Conservation (phyloP, 2,113 vertebrate genomes). For the Gnathonemus longibarbis region DNA sequence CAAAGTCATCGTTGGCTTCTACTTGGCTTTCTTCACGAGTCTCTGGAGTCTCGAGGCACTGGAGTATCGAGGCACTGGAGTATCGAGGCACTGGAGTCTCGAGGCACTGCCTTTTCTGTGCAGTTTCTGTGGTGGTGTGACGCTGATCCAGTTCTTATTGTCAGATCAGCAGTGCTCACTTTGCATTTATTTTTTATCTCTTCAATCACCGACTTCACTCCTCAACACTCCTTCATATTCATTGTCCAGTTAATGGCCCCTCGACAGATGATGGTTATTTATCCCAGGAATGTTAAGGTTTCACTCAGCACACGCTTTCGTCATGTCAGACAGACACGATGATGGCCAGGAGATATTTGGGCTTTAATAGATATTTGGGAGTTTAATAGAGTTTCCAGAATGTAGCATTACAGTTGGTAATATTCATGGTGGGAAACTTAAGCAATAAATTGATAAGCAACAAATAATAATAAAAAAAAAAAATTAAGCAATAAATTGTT, state of each 20-base stretch:
- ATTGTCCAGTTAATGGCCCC: background rate
- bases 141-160: background rate
- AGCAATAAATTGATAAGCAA: background rate
- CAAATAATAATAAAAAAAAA: background rate
- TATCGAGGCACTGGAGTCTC: background rate
- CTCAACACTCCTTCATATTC: background rate
- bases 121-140: background rate
- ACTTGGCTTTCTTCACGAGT: background rate
- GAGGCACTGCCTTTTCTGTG: background rate
- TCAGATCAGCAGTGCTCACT: background rate
- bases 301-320: background rate
- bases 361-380: too few species aligned
- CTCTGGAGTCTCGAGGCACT: background rate
- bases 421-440: background rate
- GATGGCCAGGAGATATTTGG: background rate
- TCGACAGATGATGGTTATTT: background rate
- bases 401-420: background rate
- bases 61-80: background rate
- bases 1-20: background rate
- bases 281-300: background rate
- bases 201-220: background rate
- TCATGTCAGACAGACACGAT: background rate
- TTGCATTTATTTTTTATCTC: background rate
- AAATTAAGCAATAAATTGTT: background rate
- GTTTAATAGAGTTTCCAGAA: background rate